These are phyloP conservation scores for Gambelia wislizenii DNA, from an alignment of 2,797 vertebrate species.

Conservation along the genomic window DNA sequence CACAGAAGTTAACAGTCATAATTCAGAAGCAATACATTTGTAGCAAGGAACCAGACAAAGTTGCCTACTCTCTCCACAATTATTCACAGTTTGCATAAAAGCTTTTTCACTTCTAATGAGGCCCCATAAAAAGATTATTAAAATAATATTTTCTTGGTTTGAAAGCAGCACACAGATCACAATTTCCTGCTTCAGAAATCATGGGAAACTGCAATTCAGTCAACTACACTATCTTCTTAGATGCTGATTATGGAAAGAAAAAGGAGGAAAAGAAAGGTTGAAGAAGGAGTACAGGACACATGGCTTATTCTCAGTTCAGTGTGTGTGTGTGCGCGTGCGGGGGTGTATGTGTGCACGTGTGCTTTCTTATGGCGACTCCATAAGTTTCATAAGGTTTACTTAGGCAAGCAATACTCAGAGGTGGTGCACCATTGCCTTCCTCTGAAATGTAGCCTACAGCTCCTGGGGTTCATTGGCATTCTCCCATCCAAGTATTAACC, in stretches of 20 bases:
- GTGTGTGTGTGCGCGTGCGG: too few relatives aligned
- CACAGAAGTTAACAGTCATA: not conserved
- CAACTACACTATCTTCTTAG: not conserved
- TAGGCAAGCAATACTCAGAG: too few relatives aligned
- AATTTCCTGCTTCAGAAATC: not conserved
- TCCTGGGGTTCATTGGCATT: too few relatives aligned
- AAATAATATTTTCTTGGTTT: not conserved
- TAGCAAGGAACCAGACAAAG: not conserved
- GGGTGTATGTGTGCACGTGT: too few relatives aligned
- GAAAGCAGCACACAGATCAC: not conserved
- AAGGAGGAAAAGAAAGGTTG: not conserved
- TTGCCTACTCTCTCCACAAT: not conserved
- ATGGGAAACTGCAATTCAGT: not conserved
- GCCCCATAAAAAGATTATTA: not conserved
- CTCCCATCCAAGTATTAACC: too few relatives aligned
- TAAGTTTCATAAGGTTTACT: too few relatives aligned
- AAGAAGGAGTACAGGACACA: not conserved
- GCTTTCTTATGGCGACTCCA: too few relatives aligned
- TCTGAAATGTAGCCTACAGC: too few relatives aligned
- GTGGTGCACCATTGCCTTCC: too few relatives aligned
- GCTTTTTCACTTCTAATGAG: not conserved
- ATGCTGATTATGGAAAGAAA: not conserved
- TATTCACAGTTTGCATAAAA: not conserved
- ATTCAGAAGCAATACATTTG: conserved; percentile 1
- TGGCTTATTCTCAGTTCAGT: not conserved